Evolutionary conservation across 2,888 invertebrate genomes (phyloP).

Genomic region (Nudaria mundana): DNA sequence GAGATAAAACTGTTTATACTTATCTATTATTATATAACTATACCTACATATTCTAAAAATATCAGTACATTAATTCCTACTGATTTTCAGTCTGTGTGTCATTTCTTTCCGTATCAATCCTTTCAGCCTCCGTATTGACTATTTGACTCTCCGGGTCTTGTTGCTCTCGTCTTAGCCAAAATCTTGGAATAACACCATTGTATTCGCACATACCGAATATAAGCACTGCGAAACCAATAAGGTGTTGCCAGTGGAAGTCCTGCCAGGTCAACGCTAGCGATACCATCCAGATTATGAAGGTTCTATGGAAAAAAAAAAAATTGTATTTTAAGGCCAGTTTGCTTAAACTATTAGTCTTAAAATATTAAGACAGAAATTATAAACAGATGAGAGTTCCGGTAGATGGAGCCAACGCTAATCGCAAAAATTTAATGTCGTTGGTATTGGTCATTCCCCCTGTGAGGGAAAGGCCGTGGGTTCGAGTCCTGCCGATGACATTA

Average conservation of each 20-base stretch:
- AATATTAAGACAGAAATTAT: too few relatives aligned
- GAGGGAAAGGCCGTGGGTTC: too few relatives aligned
- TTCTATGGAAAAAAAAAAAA: slow-evolving; percentile 70
- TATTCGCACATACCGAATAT: slow-evolving; percentile 92
- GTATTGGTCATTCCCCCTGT: too few relatives aligned
- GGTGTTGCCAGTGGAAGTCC: slow-evolving; percentile 88
- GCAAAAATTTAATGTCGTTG: too few relatives aligned
- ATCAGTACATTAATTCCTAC: background rate
- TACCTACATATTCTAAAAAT: too few relatives aligned
- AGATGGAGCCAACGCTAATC: too few relatives aligned
- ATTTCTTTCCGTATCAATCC: slow-evolving; percentile 15
- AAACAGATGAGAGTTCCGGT: too few relatives aligned
- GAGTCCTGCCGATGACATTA: too few relatives aligned
- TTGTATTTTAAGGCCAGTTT: too few relatives aligned
- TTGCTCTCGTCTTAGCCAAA: slow-evolving; percentile 22
- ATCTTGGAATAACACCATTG: slow-evolving; percentile 81
- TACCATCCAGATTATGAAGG: slow-evolving; percentile 94
- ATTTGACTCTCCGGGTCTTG: slow-evolving; percentile 32
- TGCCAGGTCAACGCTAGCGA: slow-evolving; percentile 90
- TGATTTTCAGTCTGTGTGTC: slow-evolving; percentile 6
- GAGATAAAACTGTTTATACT: too few relatives aligned
- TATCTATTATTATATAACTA: too few relatives aligned
- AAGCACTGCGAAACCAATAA: slow-evolving; percentile 89
- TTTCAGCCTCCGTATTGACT: slow-evolving; percentile 36
- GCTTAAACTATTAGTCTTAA: too few relatives aligned